Base-by-base conservation (phyloP, 2,797 vertebrate genomes). In the Darevskia nairensis region DNA sequence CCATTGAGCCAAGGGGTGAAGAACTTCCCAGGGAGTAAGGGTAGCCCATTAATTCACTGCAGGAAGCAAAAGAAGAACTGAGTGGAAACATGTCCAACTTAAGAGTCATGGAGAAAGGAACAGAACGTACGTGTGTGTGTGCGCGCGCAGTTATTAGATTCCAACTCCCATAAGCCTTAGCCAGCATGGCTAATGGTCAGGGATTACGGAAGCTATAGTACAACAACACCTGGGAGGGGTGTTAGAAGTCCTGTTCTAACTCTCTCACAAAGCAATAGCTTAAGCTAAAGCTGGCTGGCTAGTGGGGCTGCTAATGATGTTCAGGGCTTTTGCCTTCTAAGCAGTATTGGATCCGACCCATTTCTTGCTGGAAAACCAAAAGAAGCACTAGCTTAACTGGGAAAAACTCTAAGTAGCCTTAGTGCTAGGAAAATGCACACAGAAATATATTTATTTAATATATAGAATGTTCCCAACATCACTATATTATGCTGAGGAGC, bases 11-110 rank as follows among this genome's bases (percentile, higher is more conserved):
- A 35, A 91, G 82, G 74, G 89, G 92, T 0, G 86, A 1, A 1
- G 84, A 5, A 59, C 91, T 90, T 13, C 69, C 89, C 0, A 85
- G 0, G 94, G 2, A 21, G 39, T 87, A 75, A 35, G 55, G 3
- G 77, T 3, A 89, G 76, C 88, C 23, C 46, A 93, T 27, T 86
- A 92, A 93, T 77, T 82, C 9, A 82, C 93, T 94, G 32, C 1
- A 4, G 39, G 29, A 85, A 72, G 50, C 71, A 81, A 68, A 64
- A 71, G 35, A 81, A 64, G 3, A 9, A 46, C 17, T 89, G 11
- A 71, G 25, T 21, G 21, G 21, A 32, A 85, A 74, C 21, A n/a
- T 44, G 77, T 44, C 76, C 76, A 78, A 29, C 76, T 21, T 35
- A 50, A 25, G 66, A 68, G 59, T 23, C 59, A 61, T 1, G 50